These are phyloP conservation scores for Liolophura sinensis DNA, from an alignment of 1,140 invertebrate genomes.

Conservation along the genomic window DNA sequence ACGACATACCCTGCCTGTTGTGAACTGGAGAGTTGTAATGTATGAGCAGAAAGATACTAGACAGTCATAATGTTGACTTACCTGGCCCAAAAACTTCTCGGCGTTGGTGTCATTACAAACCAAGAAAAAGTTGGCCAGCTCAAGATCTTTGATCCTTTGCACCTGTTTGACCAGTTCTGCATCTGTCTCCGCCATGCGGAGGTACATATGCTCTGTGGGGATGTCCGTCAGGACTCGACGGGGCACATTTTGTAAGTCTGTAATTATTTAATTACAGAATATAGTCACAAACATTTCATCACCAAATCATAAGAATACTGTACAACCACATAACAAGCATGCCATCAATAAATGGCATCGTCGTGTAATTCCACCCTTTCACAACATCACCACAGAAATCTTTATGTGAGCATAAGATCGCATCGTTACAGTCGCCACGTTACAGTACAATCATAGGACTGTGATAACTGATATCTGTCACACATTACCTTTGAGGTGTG, in stretches of 20 bases:
- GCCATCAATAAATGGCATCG: no score
- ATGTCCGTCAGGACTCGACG: constrained; percentile 37
- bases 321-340: no score
- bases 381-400: no score
- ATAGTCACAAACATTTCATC: no score
- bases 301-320: no score
- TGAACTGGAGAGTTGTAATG: not conserved
- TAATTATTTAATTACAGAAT: not conserved
- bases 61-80: constrained; percentile 6
- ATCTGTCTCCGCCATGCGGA: constrained; percentile 15
- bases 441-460: no score
- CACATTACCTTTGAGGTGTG: no score
- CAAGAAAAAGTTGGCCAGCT: constrained; percentile 38
- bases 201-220: constrained; percentile 40
- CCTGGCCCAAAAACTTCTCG: constrained; percentile 28
- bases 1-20: no score
- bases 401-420: no score
- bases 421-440: no score
- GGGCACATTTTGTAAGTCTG: constrained; percentile 40
- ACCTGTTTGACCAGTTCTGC: constrained; percentile 18
- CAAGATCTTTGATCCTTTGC: constrained; percentile 23
- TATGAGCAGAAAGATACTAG: not conserved
- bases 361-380: no score
- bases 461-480: no score
- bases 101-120: constrained; percentile 28